Percentiles rank a stretch among this genome's conserved stretches.
Evolutionary conservation across 2,888 invertebrate genomes (phyloP).

Genomic region (Calliscelio sp.): DNA sequence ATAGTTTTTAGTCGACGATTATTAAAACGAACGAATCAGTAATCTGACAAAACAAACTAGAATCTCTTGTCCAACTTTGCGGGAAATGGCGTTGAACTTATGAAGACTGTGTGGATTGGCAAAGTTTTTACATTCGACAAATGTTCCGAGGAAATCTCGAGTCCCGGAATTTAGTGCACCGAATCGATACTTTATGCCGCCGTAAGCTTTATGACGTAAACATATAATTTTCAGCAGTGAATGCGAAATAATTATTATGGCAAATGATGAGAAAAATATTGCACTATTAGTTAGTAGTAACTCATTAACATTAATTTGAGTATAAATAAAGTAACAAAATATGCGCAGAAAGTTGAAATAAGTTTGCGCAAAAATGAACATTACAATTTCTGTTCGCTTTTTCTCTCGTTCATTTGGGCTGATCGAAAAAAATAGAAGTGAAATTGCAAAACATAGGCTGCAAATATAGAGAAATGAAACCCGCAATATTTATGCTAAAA

Average conservation of each 20-base stretch:
- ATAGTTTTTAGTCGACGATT: constrained; percentile 8
- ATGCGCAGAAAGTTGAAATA: too few relatives aligned
- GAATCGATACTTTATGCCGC: constrained; percentile 55
- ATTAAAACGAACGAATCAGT: constrained; percentile 42
- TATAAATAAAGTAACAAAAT: too few relatives aligned
- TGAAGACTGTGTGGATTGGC: constrained; percentile 43
- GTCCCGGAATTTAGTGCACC: constrained; percentile 41
- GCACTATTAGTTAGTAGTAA: too few relatives aligned
- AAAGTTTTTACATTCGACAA: constrained; percentile 62
- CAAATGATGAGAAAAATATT: constrained; percentile 14
- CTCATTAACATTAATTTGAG: too few relatives aligned
- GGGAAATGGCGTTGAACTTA: constrained; percentile 49
- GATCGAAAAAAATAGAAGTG: too few relatives aligned
- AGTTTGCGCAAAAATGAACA: too few relatives aligned
- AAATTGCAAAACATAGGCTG: too few relatives aligned
- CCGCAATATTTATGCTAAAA: too few relatives aligned
- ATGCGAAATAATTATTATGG: constrained; percentile 31
- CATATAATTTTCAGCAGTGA: constrained; percentile 26
- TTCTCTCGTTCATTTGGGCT: too few relatives aligned
- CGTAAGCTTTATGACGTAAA: constrained; percentile 29
- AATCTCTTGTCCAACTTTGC: constrained; percentile 40
- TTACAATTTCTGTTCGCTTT: too few relatives aligned
- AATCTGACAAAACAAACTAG: constrained; percentile 49
- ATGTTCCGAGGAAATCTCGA: constrained; percentile 36
- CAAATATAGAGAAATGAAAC: too few relatives aligned